Evolutionary conservation across 2,797 vertebrate genomes (phyloP).

Genomic region (Pseudochromis fuscus): DNA sequence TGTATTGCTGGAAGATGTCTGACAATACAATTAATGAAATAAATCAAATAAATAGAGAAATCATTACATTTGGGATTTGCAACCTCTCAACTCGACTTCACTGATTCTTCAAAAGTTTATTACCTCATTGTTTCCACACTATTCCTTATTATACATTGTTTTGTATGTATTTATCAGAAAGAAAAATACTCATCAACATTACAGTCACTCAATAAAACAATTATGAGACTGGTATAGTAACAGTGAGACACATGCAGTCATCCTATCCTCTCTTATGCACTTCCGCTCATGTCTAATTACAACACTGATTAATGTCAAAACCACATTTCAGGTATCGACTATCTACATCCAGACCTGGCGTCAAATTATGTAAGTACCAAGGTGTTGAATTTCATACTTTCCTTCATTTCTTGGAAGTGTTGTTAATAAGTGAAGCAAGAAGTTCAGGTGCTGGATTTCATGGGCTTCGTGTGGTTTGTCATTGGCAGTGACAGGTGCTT

Average conservation of each 20-base stretch:
- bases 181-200: slow-evolving; percentile 2
- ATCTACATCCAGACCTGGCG: slow-evolving; percentile 97
- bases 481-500: slow-evolving; percentile 71
- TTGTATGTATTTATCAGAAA: neutral
- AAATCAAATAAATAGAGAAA: neutral
- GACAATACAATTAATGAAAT: neutral
- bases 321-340: slow-evolving; percentile 94
- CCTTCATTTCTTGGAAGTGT: slow-evolving; percentile 37
- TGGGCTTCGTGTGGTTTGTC: slow-evolving; percentile 37
- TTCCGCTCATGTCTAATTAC: slow-evolving; percentile 14
- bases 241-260: neutral
- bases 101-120: too few species aligned
- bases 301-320: slow-evolving; percentile 61
- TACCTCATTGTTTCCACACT: neutral
- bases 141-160: neutral
- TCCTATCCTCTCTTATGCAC: slow-evolving; percentile 14
- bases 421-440: slow-evolving; percentile 43
- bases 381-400: slow-evolving; percentile 46
- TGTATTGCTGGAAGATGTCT: neutral
- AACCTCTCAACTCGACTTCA: too few species aligned
- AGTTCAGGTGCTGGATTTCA: slow-evolving; percentile 54
- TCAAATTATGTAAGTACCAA: slow-evolving; percentile 96
- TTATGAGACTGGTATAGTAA: neutral
- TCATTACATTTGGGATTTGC: too few species aligned
- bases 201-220: slow-evolving; percentile 1